Conservation (phyloP, 2,797 vertebrate genomes). For the Sebastes itinus region DNA sequence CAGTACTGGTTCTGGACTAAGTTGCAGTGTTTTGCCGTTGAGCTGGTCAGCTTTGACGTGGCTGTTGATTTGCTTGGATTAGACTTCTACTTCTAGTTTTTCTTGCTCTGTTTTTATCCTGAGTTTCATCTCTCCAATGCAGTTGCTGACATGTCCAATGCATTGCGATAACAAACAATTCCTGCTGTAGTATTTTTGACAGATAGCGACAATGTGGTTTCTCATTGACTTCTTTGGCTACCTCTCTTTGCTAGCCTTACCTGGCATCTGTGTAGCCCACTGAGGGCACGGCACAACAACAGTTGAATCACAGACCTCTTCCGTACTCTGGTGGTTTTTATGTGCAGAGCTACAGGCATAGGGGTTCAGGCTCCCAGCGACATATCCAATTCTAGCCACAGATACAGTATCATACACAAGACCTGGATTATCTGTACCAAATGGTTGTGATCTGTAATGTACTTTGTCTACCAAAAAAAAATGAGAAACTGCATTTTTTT, state of each 20-base stretch:
- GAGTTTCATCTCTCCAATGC: constrained; percentile 84
- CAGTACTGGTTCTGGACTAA: constrained; percentile 71
- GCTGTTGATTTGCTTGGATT: constrained; percentile 79
- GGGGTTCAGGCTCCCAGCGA: constrained; percentile 47
- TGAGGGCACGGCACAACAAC: constrained; percentile 67
- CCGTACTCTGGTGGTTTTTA: constrained; percentile 70
- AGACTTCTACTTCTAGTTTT: constrained; percentile 77
- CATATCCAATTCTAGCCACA: constrained; percentile 51
- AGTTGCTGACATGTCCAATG: constrained; percentile 83
- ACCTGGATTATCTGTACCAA: constrained; percentile 64
- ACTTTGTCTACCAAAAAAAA: constrained; percentile 75
- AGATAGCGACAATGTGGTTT: constrained; percentile 87
- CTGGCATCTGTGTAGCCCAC: constrained; percentile 62
- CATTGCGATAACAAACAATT: constrained; percentile 83
- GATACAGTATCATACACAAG: constrained; percentile 60
- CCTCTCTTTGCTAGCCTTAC: constrained; percentile 61
- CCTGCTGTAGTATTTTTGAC: constrained; percentile 79
- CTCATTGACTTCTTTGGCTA: constrained; percentile 85
- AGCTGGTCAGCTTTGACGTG: constrained; percentile 67
- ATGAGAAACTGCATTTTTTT: constrained; percentile 90
- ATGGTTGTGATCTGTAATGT: constrained; percentile 85
- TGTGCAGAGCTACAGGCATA: constrained; percentile 56
- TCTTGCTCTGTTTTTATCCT: constrained; percentile 78
- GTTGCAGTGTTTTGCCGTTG: constrained; percentile 69
- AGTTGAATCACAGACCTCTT: constrained; percentile 70